phyloP scores from a whole-genome alignment of 2,888 invertebrate genomes.

The Drosophila multiciliata region DNA sequence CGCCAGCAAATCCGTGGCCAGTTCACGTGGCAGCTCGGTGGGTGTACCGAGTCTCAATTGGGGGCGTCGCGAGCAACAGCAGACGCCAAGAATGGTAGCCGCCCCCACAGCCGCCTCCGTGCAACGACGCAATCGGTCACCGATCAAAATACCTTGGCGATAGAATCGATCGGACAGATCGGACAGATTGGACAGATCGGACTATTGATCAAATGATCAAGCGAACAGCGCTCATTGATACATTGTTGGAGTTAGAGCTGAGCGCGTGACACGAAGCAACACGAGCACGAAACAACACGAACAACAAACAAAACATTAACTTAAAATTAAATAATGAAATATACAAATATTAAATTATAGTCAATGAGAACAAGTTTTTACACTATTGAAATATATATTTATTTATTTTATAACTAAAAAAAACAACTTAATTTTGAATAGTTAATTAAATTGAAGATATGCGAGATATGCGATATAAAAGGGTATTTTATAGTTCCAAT shows the following conservation, averaged over 20 bases:
- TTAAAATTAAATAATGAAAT: constrained; percentile 2
- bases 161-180: constrained; percentile 58
- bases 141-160: constrained; percentile 84
- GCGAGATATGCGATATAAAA: neutral
- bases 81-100: constrained; percentile 48
- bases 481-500: neutral
- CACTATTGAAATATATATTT: neutral
- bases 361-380: neutral
- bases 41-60: constrained; percentile 59
- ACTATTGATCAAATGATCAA: constrained; percentile 29
- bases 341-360: constrained; percentile 31
- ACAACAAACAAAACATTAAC: neutral
- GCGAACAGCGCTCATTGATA: constrained; percentile 24
- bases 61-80: constrained; percentile 72
- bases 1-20: constrained; percentile 36
- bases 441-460: neutral
- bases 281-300: neutral
- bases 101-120: constrained; percentile 59
- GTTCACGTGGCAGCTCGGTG: constrained; percentile 32
- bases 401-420: neutral
- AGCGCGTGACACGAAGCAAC: constrained; percentile 40
- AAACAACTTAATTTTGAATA: neutral
- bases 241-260: constrained; percentile 4
- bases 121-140: constrained; percentile 83
- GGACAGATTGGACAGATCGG: neutral